A percentile compares a stretch with the other conserved stretches of the same genome.
Conservation (phyloP, 37 sponge, comb jelly and placozoan genomes). For the Beroe forskalii region DNA sequence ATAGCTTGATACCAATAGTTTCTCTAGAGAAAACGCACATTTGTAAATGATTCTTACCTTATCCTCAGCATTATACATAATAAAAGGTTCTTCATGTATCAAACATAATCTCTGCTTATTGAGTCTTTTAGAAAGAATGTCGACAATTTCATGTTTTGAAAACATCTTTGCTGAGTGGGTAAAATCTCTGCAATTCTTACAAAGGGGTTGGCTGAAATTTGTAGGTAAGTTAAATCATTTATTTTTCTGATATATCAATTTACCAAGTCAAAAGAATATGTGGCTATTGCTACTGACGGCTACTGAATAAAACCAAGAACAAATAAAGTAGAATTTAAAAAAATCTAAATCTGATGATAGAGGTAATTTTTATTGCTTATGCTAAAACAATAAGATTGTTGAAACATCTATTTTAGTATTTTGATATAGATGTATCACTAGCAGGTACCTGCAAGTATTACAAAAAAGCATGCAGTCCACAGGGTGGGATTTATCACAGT, state of each 20-base stretch:
- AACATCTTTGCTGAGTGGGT: conserved; percentile 63
- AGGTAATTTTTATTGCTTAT: too few relatives aligned
- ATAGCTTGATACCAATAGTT: too few relatives aligned
- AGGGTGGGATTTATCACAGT: conserved; percentile 39
- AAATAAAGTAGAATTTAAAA: background rate
- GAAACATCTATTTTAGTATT: too few relatives aligned
- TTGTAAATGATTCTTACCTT: too few relatives aligned
- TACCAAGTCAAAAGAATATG: background rate
- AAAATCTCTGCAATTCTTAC: conserved; percentile 4
- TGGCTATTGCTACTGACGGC: too few relatives aligned
- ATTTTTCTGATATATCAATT: background rate
- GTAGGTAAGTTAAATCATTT: background rate
- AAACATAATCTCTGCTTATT: conserved; percentile 37
- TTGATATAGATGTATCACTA: background rate
- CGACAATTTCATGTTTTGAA: conserved; percentile 37
- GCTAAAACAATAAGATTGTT: too few relatives aligned
- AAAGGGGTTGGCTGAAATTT: conserved; percentile 43
- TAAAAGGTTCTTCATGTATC: conserved; percentile 42
- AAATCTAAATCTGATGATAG: background rate
- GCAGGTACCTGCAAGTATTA: conserved; percentile 63
- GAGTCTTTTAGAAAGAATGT: conserved; percentile 28
- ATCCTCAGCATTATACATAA: conserved; percentile 60
- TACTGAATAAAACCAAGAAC: background rate
- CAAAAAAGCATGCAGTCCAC: conserved; percentile 40
- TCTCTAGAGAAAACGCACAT: too few relatives aligned